These are phyloP conservation scores for Arnoldichthys spilopterus DNA, from an alignment of 2,797 vertebrate species.

Conservation along the genomic window DNA sequence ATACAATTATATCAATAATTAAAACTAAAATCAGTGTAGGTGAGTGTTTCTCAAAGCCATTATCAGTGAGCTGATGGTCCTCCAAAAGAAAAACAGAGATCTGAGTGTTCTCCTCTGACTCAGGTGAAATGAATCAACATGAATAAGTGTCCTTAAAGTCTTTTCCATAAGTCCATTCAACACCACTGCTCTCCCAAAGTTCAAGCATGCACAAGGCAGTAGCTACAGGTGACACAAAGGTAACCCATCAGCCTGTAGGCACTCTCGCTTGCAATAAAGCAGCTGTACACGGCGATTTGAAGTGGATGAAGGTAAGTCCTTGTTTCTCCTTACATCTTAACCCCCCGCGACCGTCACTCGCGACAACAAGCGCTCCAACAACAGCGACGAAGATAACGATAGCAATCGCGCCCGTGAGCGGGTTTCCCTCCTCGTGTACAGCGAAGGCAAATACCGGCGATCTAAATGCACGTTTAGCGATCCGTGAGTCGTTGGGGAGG, in stretches of 20 bases:
- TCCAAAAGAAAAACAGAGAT: neutral
- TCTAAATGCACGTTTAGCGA: neutral
- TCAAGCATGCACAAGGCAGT: neutral
- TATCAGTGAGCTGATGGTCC: neutral
- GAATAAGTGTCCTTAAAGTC: neutral
- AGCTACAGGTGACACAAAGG: conserved; percentile 11
- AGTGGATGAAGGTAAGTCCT: neutral
- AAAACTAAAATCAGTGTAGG: neutral
- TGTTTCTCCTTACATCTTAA: neutral
- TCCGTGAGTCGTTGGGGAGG: neutral
- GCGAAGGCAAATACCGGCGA: neutral
- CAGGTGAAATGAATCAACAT: neutral
- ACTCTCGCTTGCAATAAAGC: neutral
- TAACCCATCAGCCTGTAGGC: neutral
- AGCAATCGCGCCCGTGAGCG: neutral
- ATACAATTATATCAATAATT: neutral
- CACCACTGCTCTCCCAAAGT: neutral
- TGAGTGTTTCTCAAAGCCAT: neutral
- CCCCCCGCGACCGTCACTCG: neutral
- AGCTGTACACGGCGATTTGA: neutral
- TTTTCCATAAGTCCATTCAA: neutral
- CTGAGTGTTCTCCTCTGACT: neutral
- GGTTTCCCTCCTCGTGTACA: neutral
- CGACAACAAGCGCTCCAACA: neutral
- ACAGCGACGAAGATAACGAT: neutral